Evolutionary conservation across 2,888 invertebrate species (phyloP).

Genomic region (Oegoconia quadripuncta): DNA sequence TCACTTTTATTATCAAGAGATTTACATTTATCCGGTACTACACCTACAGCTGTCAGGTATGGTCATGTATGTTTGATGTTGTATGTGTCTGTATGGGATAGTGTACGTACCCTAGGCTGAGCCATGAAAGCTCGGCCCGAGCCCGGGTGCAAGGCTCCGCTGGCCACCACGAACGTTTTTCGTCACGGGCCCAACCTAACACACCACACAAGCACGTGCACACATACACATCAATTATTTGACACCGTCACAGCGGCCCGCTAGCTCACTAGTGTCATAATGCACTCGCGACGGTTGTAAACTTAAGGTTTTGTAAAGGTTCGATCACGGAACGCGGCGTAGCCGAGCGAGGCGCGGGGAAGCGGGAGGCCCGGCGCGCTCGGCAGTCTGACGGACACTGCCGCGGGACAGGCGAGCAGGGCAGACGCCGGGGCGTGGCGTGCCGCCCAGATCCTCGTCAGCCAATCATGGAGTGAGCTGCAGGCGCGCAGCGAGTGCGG

Average conservation of each 20-base stretch:
- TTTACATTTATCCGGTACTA: slow-evolving; percentile 30
- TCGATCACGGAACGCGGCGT: slow-evolving; percentile 63
- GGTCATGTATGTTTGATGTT: slow-evolving; percentile 27
- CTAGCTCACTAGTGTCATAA: slow-evolving; percentile 78
- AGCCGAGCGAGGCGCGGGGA: slow-evolving; percentile 78
- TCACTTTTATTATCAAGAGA: slow-evolving; percentile 34
- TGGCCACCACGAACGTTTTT: slow-evolving; percentile 78
- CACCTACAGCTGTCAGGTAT: slow-evolving; percentile 31
- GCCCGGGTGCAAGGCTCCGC: slow-evolving; percentile 78
- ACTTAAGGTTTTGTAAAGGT: slow-evolving; percentile 48
- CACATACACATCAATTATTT: slow-evolving; percentile 68
- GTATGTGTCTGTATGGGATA: slow-evolving; percentile 21
- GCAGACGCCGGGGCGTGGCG: slow-evolving; percentile 43
- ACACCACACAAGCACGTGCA: slow-evolving; percentile 75
- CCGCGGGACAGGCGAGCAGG: slow-evolving; percentile 53
- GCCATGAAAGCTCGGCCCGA: slow-evolving; percentile 92
- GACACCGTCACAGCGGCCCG: slow-evolving; percentile 78
- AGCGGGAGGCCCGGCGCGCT: slow-evolving; percentile 79
- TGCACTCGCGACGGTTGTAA: slow-evolving; percentile 71
- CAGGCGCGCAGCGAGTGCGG: slow-evolving; percentile 22
- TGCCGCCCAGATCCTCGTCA: slow-evolving; percentile 33
- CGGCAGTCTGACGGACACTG: slow-evolving; percentile 78
- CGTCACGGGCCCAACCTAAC: slow-evolving; percentile 72
- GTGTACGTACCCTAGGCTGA: slow-evolving; percentile 91
- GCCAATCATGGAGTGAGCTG: slow-evolving; percentile 23